phyloP scores from a whole-genome alignment of 2,113 vertebrate species.

The Myiagra hebetior region DNA sequence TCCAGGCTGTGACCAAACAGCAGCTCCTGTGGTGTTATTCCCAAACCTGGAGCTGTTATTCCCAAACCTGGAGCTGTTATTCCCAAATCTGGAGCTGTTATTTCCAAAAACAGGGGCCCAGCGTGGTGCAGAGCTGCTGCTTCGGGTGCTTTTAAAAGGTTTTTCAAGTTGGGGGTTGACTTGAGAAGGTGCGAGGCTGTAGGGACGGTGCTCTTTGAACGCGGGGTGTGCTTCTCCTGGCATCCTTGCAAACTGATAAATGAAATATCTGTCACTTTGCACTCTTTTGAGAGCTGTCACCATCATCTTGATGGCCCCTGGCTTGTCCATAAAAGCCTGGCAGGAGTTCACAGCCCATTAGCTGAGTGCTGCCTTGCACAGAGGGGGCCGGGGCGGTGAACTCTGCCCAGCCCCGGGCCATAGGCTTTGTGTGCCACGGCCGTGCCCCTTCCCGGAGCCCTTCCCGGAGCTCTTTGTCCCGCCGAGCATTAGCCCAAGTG shows the following conservation, averaged over 20 bases:
- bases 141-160: not conserved
- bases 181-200: not conserved
- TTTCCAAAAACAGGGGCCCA: not conserved
- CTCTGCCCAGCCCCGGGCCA: not conserved
- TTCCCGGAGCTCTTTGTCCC: not conserved
- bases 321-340: not conserved
- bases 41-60: not conserved
- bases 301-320: not conserved
- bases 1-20: rapidly evolving
- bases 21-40: not conserved
- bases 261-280: not conserved
- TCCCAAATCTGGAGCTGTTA: too few species aligned
- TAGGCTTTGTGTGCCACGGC: not conserved
- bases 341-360: not conserved
- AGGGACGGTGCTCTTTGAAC: not conserved
- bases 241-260: not conserved
- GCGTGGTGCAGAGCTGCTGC: not conserved
- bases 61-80: not conserved
- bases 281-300: not conserved
- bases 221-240: not conserved
- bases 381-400: not conserved
- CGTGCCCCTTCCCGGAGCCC: not conserved
- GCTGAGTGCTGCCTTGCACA: not conserved
- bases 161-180: not conserved
- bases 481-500: not conserved